Conservation (phyloP, 2,888 invertebrate genomes). For the Meghimatium bilineatum region DNA sequence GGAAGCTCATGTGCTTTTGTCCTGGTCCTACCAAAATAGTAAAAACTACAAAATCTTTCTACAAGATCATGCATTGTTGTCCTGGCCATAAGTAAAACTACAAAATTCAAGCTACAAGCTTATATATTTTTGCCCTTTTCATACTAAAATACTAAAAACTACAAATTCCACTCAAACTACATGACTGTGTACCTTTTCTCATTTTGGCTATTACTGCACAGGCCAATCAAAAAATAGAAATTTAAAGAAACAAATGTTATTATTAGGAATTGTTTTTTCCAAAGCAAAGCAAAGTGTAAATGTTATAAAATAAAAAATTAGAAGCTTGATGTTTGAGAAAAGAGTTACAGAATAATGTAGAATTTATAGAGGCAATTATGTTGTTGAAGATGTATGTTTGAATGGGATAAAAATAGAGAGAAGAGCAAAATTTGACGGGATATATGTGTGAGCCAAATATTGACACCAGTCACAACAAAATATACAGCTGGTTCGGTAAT, state of each 20-base stretch:
- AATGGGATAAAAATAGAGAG: too few species aligned
- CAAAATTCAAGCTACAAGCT: not conserved
- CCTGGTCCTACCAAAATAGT: not conserved
- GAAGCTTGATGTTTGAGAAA: not conserved
- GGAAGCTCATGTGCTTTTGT: not conserved
- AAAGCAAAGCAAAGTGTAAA: slow-evolving; percentile 4
- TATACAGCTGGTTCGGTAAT: too few species aligned
- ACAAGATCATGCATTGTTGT: not conserved
- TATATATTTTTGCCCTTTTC: not conserved
- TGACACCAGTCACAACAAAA: too few species aligned
- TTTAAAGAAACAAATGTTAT: not conserved
- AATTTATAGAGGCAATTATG: not conserved
- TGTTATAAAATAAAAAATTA: not conserved
- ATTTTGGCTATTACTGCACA: slow-evolving; percentile 23
- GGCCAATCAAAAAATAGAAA: not conserved
- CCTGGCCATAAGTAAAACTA: not conserved
- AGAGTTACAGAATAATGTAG: not conserved
- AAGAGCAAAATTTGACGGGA: too few species aligned
- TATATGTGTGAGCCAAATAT: too few species aligned
- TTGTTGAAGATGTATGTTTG: not conserved
- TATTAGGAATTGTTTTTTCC: not conserved
- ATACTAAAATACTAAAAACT: slow-evolving; percentile 16
- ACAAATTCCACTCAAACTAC: not conserved
- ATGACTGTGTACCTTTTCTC: slow-evolving; percentile 22
- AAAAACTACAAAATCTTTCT: not conserved